phyloP scores from a whole-genome alignment of 2,888 invertebrate species.

The Prenolepis imparis region DNA sequence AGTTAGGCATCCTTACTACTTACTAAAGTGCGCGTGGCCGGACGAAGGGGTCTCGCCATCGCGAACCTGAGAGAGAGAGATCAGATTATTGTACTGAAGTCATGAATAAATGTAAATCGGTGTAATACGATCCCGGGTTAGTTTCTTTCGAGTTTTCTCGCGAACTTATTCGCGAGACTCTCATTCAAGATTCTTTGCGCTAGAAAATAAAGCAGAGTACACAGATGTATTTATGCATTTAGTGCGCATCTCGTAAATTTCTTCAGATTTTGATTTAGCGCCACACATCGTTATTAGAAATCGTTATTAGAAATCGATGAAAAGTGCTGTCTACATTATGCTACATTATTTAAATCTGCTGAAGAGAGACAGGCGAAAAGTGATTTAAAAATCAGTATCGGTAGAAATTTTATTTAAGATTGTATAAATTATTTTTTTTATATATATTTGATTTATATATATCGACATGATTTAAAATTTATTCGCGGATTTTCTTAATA shows the following conservation, averaged over 20 bases:
- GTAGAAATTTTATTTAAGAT: not conserved
- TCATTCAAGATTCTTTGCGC: not conserved
- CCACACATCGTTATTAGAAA: not conserved
- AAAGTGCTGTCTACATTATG: not conserved
- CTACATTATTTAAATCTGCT: not conserved
- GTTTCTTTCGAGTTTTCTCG: constrained; percentile 21
- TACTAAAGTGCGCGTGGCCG: constrained; percentile 8
- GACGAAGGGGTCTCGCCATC: constrained; percentile 18
- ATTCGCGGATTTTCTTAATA: not conserved
- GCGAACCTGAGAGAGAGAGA: constrained; percentile 5
- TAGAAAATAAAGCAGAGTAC: not conserved
- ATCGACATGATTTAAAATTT: not conserved
- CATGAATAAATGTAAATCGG: constrained; percentile 56
- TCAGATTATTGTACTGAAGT: constrained; percentile 42
- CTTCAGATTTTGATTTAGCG: not conserved
- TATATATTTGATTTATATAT: too few species aligned
- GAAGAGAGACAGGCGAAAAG: not conserved
- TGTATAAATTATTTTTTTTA: not conserved
- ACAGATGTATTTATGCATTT: not conserved
- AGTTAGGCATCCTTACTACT: constrained; percentile 37
- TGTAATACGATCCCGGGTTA: constrained; percentile 21
- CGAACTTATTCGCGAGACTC: not conserved
- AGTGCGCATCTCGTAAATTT: not conserved
- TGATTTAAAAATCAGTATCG: not conserved
- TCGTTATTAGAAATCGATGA: not conserved